A percentile compares a stretch with the other conserved stretches of the same genome.
phyloP scores from a whole-genome alignment of 2,797 vertebrate species.

The Octomys mimax region DNA sequence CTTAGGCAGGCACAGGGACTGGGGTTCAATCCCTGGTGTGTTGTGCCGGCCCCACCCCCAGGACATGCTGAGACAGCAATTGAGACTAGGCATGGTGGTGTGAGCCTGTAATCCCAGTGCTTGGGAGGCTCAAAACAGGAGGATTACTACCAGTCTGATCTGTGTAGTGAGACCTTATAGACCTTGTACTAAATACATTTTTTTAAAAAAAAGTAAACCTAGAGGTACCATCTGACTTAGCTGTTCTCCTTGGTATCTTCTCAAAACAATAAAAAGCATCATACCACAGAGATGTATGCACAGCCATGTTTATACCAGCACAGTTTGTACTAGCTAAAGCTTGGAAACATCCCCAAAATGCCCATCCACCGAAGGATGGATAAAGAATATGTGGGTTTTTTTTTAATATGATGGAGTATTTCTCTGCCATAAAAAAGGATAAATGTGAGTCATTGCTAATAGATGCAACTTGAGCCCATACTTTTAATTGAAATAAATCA shows the following conservation, averaged over 20 bases:
- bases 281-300: neutral
- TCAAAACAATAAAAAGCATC: neutral
- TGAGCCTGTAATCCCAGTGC: too few species aligned
- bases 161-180: too few species aligned
- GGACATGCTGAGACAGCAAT: too few species aligned
- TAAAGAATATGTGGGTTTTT: neutral
- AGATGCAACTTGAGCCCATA: neutral
- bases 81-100: too few species aligned
- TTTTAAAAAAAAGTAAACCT: neutral
- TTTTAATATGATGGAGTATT: neutral
- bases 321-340: neutral
- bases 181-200: too few species aligned
- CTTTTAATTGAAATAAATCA: neutral
- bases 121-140: too few species aligned
- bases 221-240: neutral
- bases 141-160: too few species aligned
- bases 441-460: neutral
- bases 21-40: too few species aligned
- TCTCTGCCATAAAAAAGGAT: neutral
- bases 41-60: too few species aligned
- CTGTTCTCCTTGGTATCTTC: neutral
- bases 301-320: neutral
- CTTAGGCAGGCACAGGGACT: too few species aligned
- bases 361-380: neutral
- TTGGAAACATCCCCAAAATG: neutral